These are phyloP conservation scores for Agonopterix arenella DNA, from an alignment of 2,888 invertebrate species.

Conservation along the genomic window DNA sequence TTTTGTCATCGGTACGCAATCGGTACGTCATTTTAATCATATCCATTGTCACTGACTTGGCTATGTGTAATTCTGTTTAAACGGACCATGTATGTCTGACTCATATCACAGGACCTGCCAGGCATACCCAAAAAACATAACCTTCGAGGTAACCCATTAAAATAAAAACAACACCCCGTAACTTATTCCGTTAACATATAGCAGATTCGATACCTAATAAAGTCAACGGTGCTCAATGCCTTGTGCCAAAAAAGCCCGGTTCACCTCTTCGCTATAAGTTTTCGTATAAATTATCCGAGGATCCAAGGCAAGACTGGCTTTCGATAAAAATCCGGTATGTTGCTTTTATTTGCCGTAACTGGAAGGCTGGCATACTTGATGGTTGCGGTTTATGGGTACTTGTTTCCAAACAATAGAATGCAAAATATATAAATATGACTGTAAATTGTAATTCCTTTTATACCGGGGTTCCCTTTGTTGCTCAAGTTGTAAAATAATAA, in stretches of 20 bases:
- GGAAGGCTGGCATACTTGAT: not conserved
- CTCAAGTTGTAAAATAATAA: no score
- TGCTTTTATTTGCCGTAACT: slow-evolving; percentile 34
- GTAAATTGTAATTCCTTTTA: no score
- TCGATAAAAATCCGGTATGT: slow-evolving; percentile 46
- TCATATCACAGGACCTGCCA: not conserved
- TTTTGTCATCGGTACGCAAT: no score
- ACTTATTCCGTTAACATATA: slow-evolving; percentile 24
- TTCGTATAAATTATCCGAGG: slow-evolving; percentile 40
- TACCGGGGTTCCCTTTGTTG: no score
- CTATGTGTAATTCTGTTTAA: no score
- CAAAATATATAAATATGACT: no score
- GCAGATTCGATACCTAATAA: slow-evolving; percentile 37
- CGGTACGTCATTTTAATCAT: no score
- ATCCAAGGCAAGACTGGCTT: slow-evolving; percentile 38
- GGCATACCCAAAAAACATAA: not conserved
- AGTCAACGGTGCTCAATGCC: slow-evolving; percentile 40
- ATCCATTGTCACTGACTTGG: no score
- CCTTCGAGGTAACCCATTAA: slow-evolving; percentile 21
- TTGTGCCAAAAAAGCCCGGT: slow-evolving; percentile 49
- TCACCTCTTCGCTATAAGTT: slow-evolving; percentile 28
- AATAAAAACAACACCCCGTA: slow-evolving; percentile 10
- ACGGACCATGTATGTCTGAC: no score
- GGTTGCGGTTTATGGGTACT: no score
- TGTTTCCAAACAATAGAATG: no score